Base-by-base conservation (phyloP, 2,888 invertebrate species). In the Temnothorax rugatulus region DNA sequence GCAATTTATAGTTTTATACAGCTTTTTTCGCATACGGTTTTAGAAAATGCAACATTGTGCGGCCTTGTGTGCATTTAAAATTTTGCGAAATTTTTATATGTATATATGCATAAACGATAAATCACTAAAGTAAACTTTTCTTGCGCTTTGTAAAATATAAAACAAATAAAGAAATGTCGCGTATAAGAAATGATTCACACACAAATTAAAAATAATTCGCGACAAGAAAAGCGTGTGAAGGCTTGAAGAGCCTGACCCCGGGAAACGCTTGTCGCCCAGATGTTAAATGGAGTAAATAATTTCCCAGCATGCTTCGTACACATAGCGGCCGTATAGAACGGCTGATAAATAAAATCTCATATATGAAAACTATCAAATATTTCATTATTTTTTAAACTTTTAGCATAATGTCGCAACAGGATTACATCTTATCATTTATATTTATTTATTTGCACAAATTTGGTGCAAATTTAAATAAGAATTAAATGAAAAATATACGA, bases 251-350 rank as follows among this genome's bases (percentile, higher is more conserved):
- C 57, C 57, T 74, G 64, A 64, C 68, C 84, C 73, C 77, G 86
- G 85, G 84, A 84, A 88, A 87, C 73, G 85, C 88, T 89, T 88
- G 91, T 93, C 91, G 89, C 92, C 92, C 90, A 91, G 91, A 91
- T 93, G 91, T 91, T 93, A 92, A 94, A 90, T 92, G 89, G 90
- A 90, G 92, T 94, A 90, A 92, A 92, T 91, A 91, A 91, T 92
- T 92, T 90, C 34, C 90, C 90, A 84, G 86, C 87, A 87, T 87
- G 88, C 89, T 90, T 86, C 1, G 9, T 88, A 85, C 73, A 86
- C 84, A 77, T 83, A 68, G 59, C 59, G 57, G 68, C 73, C 77
- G 86, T 87, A 76, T 88, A 84, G 90, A 89, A 86, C 86, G 57
- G 59, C 83, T 77, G 84, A 88, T 87, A 82, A 90, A 90, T 88